Evolutionary conservation across 2,888 invertebrate genomes (phyloP).

Genomic region (Empis livida): DNA sequence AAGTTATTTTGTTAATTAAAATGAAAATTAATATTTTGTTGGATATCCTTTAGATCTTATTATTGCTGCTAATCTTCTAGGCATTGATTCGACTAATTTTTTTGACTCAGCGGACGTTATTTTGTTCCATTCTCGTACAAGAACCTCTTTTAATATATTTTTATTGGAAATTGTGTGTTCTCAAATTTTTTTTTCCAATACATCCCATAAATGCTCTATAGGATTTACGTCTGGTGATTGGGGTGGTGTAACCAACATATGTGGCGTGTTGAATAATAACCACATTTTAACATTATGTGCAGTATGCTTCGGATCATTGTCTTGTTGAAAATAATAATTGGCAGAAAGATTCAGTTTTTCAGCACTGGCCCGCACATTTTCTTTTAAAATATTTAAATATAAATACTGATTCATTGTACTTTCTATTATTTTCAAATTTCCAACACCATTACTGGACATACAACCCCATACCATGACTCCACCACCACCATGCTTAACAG

Average conservation of each 20-base stretch:
- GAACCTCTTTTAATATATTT: not conserved
- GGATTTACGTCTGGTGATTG: not conserved
- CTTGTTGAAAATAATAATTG: not conserved
- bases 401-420: not conserved
- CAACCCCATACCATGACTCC: not conserved
- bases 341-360: not conserved
- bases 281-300: not conserved
- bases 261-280: not conserved
- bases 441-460: not conserved
- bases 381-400: not conserved
- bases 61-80: not conserved
- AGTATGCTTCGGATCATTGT: not conserved
- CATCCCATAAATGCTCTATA: not conserved
- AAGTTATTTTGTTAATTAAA: too few species aligned
- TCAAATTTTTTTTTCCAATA: not conserved
- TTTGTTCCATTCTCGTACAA: not conserved
- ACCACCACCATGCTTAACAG: not conserved
- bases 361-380: not conserved
- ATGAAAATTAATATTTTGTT: not conserved
- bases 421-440: not conserved
- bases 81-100: not conserved
- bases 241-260: not conserved
- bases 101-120: not conserved
- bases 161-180: not conserved
- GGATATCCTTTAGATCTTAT: not conserved